These are phyloP conservation scores for Corbicula japonica DNA, from an alignment of 2,888 invertebrate genomes.

Conservation along the genomic window DNA sequence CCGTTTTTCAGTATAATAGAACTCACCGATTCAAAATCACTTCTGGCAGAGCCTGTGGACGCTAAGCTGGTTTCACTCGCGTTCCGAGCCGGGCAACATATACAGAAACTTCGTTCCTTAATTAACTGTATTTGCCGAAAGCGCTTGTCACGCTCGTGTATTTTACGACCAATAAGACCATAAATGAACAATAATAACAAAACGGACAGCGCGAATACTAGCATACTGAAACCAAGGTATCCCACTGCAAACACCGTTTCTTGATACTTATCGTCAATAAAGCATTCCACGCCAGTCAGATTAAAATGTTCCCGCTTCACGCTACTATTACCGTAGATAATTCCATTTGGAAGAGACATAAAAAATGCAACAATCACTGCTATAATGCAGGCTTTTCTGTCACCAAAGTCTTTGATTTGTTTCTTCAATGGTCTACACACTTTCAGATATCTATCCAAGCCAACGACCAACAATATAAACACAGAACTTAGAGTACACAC, in stretches of 20 bases:
- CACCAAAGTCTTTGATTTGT: conserved; percentile 64
- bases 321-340: conserved; percentile 71
- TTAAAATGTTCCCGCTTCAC: conserved; percentile 39
- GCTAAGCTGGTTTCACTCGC: no score
- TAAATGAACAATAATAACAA: conserved; percentile 65
- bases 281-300: conserved; percentile 67
- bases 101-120: conserved; percentile 1
- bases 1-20: no score
- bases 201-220: conserved; percentile 60
- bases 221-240: conserved; percentile 62
- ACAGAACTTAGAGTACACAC: conserved; percentile 44
- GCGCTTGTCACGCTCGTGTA: conserved; percentile 46
- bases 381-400: conserved; percentile 57
- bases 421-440: conserved; percentile 72
- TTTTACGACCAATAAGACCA: conserved; percentile 58
- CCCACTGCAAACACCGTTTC: conserved; percentile 59
- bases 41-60: no score
- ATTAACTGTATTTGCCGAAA: conserved; percentile 20
- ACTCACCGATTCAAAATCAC: no score
- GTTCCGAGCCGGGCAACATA: conserved; percentile 7
- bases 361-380: conserved; percentile 48
- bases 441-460: conserved; percentile 67
- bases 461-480: conserved; percentile 55
- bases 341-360: conserved; percentile 62
- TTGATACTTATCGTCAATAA: conserved; percentile 60